These are phyloP conservation scores for Hybos culiciformis DNA, from an alignment of 2,888 invertebrate species.

Conservation along the genomic window DNA sequence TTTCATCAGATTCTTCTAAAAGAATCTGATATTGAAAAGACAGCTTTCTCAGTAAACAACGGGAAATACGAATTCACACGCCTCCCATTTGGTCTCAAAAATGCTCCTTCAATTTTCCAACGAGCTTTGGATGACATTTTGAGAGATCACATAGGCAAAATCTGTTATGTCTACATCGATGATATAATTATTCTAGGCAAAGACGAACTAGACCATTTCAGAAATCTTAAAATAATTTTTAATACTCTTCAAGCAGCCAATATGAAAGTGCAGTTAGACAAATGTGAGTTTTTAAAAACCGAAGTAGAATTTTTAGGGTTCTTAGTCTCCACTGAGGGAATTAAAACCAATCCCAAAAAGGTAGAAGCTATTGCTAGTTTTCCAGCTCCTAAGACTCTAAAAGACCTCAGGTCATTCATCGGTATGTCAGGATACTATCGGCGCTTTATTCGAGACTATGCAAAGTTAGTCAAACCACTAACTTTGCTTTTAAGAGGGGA, in stretches of 20 bases:
- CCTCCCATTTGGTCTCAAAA: too few species aligned
- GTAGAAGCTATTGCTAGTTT: neutral
- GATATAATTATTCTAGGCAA: too few species aligned
- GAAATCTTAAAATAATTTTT: too few species aligned
- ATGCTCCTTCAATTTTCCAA: too few species aligned
- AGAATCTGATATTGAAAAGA: neutral
- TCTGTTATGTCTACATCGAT: too few species aligned
- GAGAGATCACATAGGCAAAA: too few species aligned
- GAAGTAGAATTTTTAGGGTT: too few species aligned
- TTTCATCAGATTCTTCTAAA: neutral
- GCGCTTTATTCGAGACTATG: slow-evolving; percentile 10
- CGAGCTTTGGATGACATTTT: too few species aligned
- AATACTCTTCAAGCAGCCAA: too few species aligned
- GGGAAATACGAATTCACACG: neutral
- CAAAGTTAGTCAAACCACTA: slow-evolving; percentile 11
- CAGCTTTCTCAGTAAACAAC: neutral
- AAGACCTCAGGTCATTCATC: too few species aligned
- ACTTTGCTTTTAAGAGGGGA: neutral
- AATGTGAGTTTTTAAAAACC: slow-evolving; percentile 17
- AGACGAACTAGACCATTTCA: too few species aligned
- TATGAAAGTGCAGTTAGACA: too few species aligned
- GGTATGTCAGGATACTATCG: neutral
- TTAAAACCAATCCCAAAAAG: slow-evolving; percentile 14
- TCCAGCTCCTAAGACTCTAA: neutral
- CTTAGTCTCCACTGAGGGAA: slow-evolving; percentile 13